Percentiles rank a stretch among this genome's conserved stretches.
These are phyloP conservation scores for Lepidocyrtinus sp. DNA, from an alignment of 2,888 invertebrate genomes.

Conservation along the genomic window DNA sequence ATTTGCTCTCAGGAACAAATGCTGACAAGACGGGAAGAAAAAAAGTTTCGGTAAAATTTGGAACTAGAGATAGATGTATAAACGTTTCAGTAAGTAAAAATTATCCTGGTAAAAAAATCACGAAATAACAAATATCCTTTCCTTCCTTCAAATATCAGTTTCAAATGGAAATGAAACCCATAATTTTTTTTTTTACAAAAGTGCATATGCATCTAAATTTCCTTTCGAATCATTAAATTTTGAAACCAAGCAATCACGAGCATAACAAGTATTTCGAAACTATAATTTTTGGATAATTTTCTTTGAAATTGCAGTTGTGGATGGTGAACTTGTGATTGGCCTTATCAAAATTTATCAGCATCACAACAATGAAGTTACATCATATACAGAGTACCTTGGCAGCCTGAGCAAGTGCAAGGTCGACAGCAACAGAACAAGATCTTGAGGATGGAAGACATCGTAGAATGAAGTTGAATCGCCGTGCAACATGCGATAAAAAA, in stretches of 20 bases:
- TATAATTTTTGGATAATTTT: neutral
- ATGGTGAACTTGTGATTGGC: too few relatives aligned
- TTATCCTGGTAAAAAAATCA: too few relatives aligned
- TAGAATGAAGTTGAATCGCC: too few relatives aligned
- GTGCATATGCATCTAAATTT: constrained; percentile 5
- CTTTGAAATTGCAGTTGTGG: neutral
- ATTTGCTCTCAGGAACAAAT: constrained; percentile 53
- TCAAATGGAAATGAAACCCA: too few relatives aligned
- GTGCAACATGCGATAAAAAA: neutral
- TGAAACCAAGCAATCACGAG: neutral
- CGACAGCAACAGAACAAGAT: too few relatives aligned
- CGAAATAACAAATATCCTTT: too few relatives aligned
- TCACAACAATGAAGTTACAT: neutral
- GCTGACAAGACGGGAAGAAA: constrained; percentile 15
- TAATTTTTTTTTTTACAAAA: too few relatives aligned
- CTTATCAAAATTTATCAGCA: neutral
- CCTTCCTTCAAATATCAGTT: too few relatives aligned
- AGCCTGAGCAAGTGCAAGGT: constrained; percentile 15
- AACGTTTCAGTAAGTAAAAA: neutral
- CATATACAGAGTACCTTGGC: neutral
- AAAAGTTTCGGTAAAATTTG: neutral
- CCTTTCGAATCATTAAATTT: too few relatives aligned
- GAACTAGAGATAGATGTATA: too few relatives aligned
- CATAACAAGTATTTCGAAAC: neutral
- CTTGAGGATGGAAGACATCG: too few relatives aligned